Evolutionary conservation across 1,140 invertebrate genomes (phyloP).

Genomic region (Meloidogyne floridensis): DNA sequence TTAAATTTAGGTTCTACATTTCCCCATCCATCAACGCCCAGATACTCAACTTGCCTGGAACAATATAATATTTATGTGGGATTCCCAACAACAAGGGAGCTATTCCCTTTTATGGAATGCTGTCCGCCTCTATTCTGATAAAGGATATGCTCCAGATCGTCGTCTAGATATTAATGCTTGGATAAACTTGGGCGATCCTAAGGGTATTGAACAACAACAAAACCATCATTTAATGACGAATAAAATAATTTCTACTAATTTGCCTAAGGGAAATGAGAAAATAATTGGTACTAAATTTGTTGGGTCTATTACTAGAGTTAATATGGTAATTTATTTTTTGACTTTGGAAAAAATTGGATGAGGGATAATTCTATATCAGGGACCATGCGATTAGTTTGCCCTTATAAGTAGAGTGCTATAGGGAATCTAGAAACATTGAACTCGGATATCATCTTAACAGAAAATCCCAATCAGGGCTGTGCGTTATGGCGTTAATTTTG

Average conservation of each 20-base stretch:
- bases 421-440: too few relatives aligned
- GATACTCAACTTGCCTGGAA: slow-evolving; percentile 96
- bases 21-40: slow-evolving; percentile 77
- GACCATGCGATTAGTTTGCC: too few relatives aligned
- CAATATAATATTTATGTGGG: slow-evolving; percentile 89
- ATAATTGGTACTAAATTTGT: slow-evolving; percentile 73
- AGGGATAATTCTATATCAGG: too few relatives aligned
- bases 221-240: neutral
- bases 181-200: slow-evolving; percentile 82
- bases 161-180: slow-evolving; percentile 84
- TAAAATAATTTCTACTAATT: neutral
- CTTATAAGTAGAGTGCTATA: too few relatives aligned
- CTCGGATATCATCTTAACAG: too few relatives aligned
- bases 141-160: slow-evolving; percentile 70
- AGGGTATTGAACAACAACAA: slow-evolving; percentile 19
- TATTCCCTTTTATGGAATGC: slow-evolving; percentile 65
- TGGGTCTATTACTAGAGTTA: slow-evolving; percentile 88
- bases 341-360: too few relatives aligned
- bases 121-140: slow-evolving; percentile 56
- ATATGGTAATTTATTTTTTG: slow-evolving; percentile 70
- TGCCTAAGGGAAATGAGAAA: neutral
- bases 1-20: slow-evolving; percentile 71
- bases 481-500: too few relatives aligned
- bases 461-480: too few relatives aligned
- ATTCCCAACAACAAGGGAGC: slow-evolving; percentile 76